Evolutionary conservation across 2,888 invertebrate species (phyloP), one percentile per base, ranked within the genome.

Genomic region (Epirrhoe tristata): DNA sequence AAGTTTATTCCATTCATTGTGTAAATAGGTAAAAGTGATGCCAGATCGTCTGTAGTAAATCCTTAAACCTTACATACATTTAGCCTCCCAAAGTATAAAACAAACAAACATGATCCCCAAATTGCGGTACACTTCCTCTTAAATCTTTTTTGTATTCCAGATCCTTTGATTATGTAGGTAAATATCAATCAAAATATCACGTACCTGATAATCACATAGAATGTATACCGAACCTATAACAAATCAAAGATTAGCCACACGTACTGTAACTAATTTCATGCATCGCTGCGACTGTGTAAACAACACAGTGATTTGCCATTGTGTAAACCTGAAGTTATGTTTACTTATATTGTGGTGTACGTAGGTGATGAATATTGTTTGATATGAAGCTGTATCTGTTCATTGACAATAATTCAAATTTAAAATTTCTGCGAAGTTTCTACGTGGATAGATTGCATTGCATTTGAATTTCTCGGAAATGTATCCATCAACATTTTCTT

Each of bases 241-340:
- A 59, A 74, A 73, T 71, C 66, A 67, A 71, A 70, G 60, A 72
- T 64, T 69, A 70, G 73, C 72, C 70, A 74, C 73, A 70, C 63
- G 53, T 74, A 76, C 78, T 76, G 77, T 74, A 77, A 77, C 79
- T 86, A 83, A 89, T 89, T 88, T 88, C 84, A 88, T 81, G 89
- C 84, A 76, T 78, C 77, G 84, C 54, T 85, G 84, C 72, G 58
- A 70, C 66, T 77, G 80, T 75, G 77, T 76, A 83, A 83, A 89
- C 88, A 88, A 88, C 85, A 77, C 79, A 75, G 76, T 74, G 77
- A 77, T 76, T 78, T 74, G 70, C 79, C 75, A 81, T 79, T 81
- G 81, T 80, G 72, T 56, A 36, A 14, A 32, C 51, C 63, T 31
- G 48, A 43, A 52, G 31, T 46, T n/a, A 62, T 34, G 54, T 24